Evolutionary conservation across 2,113 vertebrate species (phyloP).

Genomic region (Leptosomus discolor): DNA sequence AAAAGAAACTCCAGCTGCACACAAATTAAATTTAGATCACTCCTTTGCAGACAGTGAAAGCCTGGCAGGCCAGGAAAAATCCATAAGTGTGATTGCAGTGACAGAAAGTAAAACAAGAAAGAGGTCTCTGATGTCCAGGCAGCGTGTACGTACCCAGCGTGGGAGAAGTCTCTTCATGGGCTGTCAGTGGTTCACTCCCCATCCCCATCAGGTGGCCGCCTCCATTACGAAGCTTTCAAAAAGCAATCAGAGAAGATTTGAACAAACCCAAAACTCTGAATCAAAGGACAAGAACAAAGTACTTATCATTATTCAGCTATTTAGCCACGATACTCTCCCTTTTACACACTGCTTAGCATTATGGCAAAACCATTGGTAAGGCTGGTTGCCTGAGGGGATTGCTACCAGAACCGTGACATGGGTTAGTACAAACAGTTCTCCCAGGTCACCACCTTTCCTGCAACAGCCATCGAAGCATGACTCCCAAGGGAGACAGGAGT

Average conservation of each 20-base stretch:
- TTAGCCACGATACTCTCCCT: not conserved
- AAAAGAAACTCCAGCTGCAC: not conserved
- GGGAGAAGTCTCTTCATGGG: not conserved
- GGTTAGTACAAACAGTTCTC: not conserved
- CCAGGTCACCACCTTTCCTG: not conserved
- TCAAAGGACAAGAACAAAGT: not conserved
- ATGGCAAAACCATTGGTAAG: not conserved
- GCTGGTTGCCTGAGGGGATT: not conserved
- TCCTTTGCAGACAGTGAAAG: slow-evolving; percentile 6
- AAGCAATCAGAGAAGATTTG: not conserved
- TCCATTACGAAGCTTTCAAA: not conserved
- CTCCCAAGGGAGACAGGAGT: not conserved
- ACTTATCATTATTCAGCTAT: not conserved
- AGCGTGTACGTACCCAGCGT: rapidly evolving
- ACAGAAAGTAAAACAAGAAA: not conserved
- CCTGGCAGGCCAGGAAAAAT: not conserved
- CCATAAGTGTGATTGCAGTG: not conserved
- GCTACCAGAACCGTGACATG: not conserved
- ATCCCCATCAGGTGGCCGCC: not conserved
- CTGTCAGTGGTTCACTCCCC: not conserved
- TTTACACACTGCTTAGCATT: not conserved
- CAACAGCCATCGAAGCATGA: not conserved
- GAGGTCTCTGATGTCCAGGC: not conserved
- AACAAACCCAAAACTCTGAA: not conserved
- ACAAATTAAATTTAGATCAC: slow-evolving; percentile 19